Evolutionary conservation across 1,140 invertebrate species (phyloP), one percentile per base, ranked within the genome.

Genomic region (Melanaphis sacchari): DNA sequence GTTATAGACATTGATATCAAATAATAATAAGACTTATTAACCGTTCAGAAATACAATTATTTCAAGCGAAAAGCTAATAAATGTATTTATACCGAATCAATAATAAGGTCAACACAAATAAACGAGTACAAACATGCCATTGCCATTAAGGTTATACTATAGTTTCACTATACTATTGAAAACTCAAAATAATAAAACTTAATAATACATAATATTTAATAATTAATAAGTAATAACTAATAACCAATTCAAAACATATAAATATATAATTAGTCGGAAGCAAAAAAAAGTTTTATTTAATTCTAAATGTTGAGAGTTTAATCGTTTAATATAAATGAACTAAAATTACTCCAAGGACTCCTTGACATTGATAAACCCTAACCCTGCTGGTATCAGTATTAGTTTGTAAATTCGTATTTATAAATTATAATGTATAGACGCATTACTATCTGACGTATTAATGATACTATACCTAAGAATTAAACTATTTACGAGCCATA

Each of bases 361-460:
- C 91, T 93, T 93, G 91, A 93, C 91, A 93, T 93, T 93, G 91
- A 93, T 93, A 93, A 84, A 93, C 76, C 91, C 91, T 93, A 84
- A 84, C 91, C 76, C 66, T 49, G 46, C 46, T 49, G 76, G 36
- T 84, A 84, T 93, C 76, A 93, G 91, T 91, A 36, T 89, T 22
- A 38, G 15, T 31, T 26, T 26, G 11, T 59, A 26, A 40, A 90
- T 90, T 90, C 38, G 26, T 66, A 66, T 90, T 90, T 52, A 89
- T 90, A 40, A 66, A 66, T 90, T 52, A 89, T 90, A 40, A 41
- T 31, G 2, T 41, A 66, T 54, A 11, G 18, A 90, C 26, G 89
- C 5, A 90, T 82, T 82, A 90, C 26, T 90, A n/a, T 90, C 24
- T 90, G 52, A 90, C 38, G 52, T 90, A 59, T 40, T 90, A 66